Evolutionary conservation across 2,888 invertebrate genomes (phyloP).

Genomic region (Odontomyia ornata): DNA sequence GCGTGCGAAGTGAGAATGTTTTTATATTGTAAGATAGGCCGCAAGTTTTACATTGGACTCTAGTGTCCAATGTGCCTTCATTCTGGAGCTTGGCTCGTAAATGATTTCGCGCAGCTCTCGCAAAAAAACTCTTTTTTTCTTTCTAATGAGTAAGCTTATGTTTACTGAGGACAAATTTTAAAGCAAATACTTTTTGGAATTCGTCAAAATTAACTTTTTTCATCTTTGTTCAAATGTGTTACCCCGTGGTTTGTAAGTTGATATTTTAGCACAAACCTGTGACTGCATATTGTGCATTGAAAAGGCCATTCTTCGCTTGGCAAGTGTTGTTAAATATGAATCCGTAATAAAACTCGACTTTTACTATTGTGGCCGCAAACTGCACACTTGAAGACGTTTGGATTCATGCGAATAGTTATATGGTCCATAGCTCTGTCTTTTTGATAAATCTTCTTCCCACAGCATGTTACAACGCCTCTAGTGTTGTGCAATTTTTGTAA

Average conservation of each 20-base stretch:
- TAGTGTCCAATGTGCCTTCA: slow-evolving; percentile 14
- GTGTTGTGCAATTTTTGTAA: slow-evolving; percentile 46
- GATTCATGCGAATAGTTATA: slow-evolving; percentile 49
- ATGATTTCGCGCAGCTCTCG: slow-evolving; percentile 51
- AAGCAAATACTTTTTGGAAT: slow-evolving; percentile 51
- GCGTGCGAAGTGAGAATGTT: slow-evolving; percentile 49
- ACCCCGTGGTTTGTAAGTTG: slow-evolving; percentile 51
- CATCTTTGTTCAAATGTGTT: slow-evolving; percentile 48
- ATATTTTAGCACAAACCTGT: slow-evolving; percentile 50
- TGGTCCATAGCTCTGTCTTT: slow-evolving; percentile 50
- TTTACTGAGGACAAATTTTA: slow-evolving; percentile 50
- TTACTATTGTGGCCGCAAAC: slow-evolving; percentile 48
- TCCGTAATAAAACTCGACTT: slow-evolving; percentile 48
- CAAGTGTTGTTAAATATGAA: slow-evolving; percentile 51
- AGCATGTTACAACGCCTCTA: slow-evolving; percentile 49
- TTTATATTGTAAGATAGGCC: slow-evolving; percentile 50
- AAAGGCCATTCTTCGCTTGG: slow-evolving; percentile 49
- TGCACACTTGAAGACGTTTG: slow-evolving; percentile 51
- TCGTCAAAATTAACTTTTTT: slow-evolving; percentile 50
- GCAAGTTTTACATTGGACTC: slow-evolving; percentile 49
- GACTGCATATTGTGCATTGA: slow-evolving; percentile 48
- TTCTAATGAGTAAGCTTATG: slow-evolving; percentile 48
- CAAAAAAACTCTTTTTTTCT: slow-evolving; percentile 50
- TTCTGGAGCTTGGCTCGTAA: slow-evolving; percentile 41
- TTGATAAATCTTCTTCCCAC: slow-evolving; percentile 49